phyloP scores from a whole-genome alignment of 2,888 invertebrate genomes.

The Quadroppia sp. region DNA sequence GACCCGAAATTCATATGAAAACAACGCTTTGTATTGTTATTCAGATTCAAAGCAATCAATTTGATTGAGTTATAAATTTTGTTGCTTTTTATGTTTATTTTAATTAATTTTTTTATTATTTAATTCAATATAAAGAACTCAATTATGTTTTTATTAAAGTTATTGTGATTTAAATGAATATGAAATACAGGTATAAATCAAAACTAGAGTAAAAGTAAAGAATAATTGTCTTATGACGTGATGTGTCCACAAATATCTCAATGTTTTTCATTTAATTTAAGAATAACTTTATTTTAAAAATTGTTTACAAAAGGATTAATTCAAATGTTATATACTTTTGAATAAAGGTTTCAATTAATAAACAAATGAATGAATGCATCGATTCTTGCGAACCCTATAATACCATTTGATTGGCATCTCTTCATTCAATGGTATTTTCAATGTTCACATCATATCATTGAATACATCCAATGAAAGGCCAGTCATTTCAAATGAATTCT shows the following conservation, averaged over 20 bases:
- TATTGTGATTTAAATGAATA: too few species aligned
- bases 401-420: conserved; percentile 13
- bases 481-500: not conserved
- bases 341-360: too few species aligned
- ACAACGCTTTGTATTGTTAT: not conserved
- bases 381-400: too few species aligned
- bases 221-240: conserved; percentile 14
- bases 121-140: conserved; percentile 9
- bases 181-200: too few species aligned
- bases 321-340: too few species aligned
- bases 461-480: not conserved
- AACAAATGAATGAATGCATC: too few species aligned
- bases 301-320: too few species aligned
- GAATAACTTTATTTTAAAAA: not conserved
- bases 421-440: too few species aligned
- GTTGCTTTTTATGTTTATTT: not conserved
- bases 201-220: too few species aligned
- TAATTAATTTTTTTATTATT: not conserved
- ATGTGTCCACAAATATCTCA: not conserved
- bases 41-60: not conserved
- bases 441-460: too few species aligned
- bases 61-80: conserved; percentile 6
- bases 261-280: conserved; percentile 1
- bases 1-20: not conserved
- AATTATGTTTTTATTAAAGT: too few species aligned